Conservation (phyloP, 2,888 invertebrate genomes). For the Drymonia ruficornis region DNA sequence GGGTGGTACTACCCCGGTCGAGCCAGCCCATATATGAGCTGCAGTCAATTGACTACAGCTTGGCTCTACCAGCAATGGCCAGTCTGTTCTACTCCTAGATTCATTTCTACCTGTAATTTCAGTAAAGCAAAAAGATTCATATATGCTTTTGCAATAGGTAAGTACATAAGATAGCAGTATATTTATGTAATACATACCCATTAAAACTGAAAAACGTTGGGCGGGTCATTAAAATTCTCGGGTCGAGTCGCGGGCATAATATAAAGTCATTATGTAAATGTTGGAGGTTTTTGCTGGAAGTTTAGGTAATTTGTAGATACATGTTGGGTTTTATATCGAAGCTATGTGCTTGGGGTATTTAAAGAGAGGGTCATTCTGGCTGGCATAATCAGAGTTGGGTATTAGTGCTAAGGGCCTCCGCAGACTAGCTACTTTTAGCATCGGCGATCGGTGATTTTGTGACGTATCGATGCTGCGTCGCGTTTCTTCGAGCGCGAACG, state of each 20-base stretch:
- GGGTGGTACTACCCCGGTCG: too few relatives aligned
- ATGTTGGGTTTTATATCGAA: slow-evolving; percentile 39
- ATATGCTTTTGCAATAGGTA: not conserved
- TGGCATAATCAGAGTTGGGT: too few relatives aligned
- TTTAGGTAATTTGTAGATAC: slow-evolving; percentile 72
- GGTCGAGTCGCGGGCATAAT: slow-evolving; percentile 67
- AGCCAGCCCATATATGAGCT: too few relatives aligned
- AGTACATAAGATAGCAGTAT: not conserved
- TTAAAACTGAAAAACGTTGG: slow-evolving; percentile 48
- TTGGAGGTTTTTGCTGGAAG: slow-evolving; percentile 65
- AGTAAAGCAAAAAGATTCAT: not conserved
- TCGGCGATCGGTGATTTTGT: too few relatives aligned
- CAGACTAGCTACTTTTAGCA: too few relatives aligned
- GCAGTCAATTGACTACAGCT: too few relatives aligned
- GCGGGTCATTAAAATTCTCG: slow-evolving; percentile 74
- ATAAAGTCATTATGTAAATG: slow-evolving; percentile 83
- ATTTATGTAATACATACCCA: slow-evolving; percentile 23
- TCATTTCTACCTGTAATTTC: too few relatives aligned
- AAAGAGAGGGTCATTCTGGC: not conserved
- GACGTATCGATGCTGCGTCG: too few relatives aligned
- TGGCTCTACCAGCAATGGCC: too few relatives aligned
- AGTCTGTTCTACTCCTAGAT: too few relatives aligned
- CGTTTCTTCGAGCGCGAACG: too few relatives aligned
- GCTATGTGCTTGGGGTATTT: slow-evolving; percentile 11
- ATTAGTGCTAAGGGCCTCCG: too few relatives aligned